Evolutionary conservation across 1,140 invertebrate species (phyloP).

Genomic region (Drosophila azteca): DNA sequence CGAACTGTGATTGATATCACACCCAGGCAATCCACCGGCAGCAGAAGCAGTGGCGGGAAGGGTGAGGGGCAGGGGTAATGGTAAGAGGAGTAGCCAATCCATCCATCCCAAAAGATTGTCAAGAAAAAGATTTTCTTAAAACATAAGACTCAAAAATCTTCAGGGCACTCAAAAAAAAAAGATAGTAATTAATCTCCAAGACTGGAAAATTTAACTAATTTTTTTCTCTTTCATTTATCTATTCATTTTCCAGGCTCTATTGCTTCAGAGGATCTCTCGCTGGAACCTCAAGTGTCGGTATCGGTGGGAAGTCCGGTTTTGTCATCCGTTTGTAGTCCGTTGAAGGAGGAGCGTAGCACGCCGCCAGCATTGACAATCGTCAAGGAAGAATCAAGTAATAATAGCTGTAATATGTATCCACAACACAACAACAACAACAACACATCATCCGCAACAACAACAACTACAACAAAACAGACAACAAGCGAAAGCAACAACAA

Average conservation of each 20-base stretch:
- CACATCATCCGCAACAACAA: constrained; percentile 71
- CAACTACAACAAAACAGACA: constrained; percentile 67
- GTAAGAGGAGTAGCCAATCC: constrained; percentile 4
- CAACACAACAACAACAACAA: constrained; percentile 84
- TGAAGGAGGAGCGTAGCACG: constrained; percentile 85
- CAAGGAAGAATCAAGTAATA: constrained; percentile 90
- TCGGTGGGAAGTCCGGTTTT: constrained; percentile 84
- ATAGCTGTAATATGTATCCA: constrained; percentile 87
- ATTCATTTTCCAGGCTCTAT: constrained; percentile 87
- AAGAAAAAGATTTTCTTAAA: constrained; percentile 1
- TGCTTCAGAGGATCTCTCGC: constrained; percentile 90
- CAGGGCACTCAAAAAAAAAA: too few relatives aligned
- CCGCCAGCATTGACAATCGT: constrained; percentile 86
- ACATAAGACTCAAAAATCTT: too few relatives aligned
- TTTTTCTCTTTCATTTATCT: neutral
- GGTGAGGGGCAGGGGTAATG: neutral
- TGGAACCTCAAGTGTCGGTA: constrained; percentile 85
- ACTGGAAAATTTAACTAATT: neutral
- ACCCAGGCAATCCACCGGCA: constrained; percentile 12
- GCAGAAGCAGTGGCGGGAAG: neutral
- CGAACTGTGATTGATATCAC: constrained; percentile 78
- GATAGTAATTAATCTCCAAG: too few relatives aligned
- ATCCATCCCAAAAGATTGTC: neutral
- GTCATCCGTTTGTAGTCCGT: constrained; percentile 84
- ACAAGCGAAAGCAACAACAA: constrained; percentile 64